phyloP scores from a whole-genome alignment of 2,888 invertebrate genomes.

The Stictocephala bisonia region DNA sequence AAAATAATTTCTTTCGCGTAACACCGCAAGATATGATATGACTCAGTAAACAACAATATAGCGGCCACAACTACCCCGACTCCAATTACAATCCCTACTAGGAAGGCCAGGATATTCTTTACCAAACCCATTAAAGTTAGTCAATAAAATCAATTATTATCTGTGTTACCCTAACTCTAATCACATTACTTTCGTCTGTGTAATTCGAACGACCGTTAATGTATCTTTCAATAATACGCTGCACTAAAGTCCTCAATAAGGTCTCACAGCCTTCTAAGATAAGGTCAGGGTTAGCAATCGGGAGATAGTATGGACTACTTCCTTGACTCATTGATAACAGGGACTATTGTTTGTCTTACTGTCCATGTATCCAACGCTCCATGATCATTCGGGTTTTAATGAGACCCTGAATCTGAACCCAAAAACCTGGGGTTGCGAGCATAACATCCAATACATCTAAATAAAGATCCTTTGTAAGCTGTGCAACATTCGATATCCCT shows the following conservation, averaged over 20 bases:
- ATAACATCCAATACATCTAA: neutral
- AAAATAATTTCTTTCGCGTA: neutral
- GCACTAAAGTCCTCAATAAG: neutral
- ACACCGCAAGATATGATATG: neutral
- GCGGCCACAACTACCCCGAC: neutral
- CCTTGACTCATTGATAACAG: slow-evolving; percentile 24
- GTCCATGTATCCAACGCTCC: neutral
- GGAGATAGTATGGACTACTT: neutral
- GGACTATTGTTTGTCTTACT: too few relatives aligned
- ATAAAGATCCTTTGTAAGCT: neutral
- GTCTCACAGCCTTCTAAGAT: slow-evolving; percentile 1
- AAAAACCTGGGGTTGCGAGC: neutral
- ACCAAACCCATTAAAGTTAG: neutral
- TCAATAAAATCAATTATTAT: slow-evolving; percentile 6
- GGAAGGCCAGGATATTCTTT: neutral
- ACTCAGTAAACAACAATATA: neutral
- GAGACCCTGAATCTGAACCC: neutral
- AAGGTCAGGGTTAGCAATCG: neutral
- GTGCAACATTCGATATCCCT: neutral
- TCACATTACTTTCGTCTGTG: neutral
- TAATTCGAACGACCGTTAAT: neutral
- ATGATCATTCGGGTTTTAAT: neutral
- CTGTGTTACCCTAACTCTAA: neutral
- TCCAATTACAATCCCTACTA: neutral
- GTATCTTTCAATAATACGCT: slow-evolving; percentile 10